phyloP scores from a whole-genome alignment of 2,888 invertebrate species.

The Leucania comma region DNA sequence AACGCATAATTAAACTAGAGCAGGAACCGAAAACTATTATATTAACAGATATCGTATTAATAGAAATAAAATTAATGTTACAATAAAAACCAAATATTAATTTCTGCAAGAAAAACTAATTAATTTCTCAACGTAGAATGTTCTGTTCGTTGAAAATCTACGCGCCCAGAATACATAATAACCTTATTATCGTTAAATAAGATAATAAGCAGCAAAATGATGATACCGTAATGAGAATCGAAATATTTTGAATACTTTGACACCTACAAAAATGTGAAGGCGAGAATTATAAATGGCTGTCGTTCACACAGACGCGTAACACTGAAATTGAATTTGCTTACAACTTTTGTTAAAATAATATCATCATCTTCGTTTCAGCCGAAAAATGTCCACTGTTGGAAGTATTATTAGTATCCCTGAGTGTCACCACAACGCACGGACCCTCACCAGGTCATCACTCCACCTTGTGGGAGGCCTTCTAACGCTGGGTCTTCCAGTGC shows the following conservation, averaged over 20 bases:
- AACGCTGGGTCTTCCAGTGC: no score
- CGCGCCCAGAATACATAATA: constrained; percentile 47
- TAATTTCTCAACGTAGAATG: neutral
- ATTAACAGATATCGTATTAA: no score
- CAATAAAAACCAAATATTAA: neutral
- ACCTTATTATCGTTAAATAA: constrained; percentile 67
- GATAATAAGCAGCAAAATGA: constrained; percentile 66
- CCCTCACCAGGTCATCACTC: no score
- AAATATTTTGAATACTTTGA: constrained; percentile 77
- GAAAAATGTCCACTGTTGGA: no score
- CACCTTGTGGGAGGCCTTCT: no score
- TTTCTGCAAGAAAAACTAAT: neutral
- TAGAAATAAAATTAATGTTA: no score
- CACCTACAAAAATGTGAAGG: constrained; percentile 80
- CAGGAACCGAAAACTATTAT: no score
- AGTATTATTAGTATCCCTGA: no score
- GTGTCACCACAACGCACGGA: no score
- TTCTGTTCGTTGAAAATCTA: constrained; percentile 37
- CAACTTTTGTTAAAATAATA: no score
- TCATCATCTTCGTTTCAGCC: no score
- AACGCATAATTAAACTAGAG: no score
- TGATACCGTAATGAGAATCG: constrained; percentile 69
- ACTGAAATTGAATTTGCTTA: neutral
- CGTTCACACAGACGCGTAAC: constrained; percentile 69
- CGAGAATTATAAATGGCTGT: constrained; percentile 64